Evolutionary conservation across 2,113 vertebrate species (phyloP), one percentile per base, ranked within the genome.

Genomic region (Takifugu flavidus): DNA sequence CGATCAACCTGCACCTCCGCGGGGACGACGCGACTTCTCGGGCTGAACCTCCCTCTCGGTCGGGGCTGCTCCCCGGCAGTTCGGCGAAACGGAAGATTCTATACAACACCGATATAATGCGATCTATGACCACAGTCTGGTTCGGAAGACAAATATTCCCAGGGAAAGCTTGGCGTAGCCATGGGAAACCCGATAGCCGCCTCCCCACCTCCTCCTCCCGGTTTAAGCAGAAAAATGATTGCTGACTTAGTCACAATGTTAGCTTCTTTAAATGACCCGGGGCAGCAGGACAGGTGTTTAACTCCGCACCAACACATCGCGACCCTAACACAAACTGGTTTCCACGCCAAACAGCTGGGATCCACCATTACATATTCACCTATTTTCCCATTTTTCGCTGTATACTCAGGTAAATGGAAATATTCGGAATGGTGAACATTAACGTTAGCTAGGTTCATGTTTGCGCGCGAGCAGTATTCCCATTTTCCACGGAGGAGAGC

Each of bases 131-230:
- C 45, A 31, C 26, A 26, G 66, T 51, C 50, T 47, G 56, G 53
- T 20, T 3, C 13, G 46, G 57, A 68, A 74, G 25, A 43, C 70
- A 62, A 75, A 64, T 55, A 57, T 43, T 34, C 52, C 31, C 15
- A 0, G 13, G 15, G 55, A 70, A 80, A 67, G 81, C 80, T 78
- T 76, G 77, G 72, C 59, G 90, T 91, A 86, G 86, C 87, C 88
- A 84, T 72, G 86, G 85, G 87, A 83, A 82, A 88, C 90, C 73
- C 76, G 63, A 70, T 45, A 56, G n/a, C 29, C 52, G 27, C 1
- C 66, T 25, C 53, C 59, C 7, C 63, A 56, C 50, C 55, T 26
- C 55, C 56, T 60, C 55, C 49, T 53, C 7, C 20, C 13, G 31
- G 31, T 47, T 70, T 68, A 49, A 15, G 13, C 4, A 55, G 62